Percentiles rank a stretch among this genome's conserved stretches.
Conservation (phyloP, 2,888 invertebrate species). For the Vesta saturnalis region DNA sequence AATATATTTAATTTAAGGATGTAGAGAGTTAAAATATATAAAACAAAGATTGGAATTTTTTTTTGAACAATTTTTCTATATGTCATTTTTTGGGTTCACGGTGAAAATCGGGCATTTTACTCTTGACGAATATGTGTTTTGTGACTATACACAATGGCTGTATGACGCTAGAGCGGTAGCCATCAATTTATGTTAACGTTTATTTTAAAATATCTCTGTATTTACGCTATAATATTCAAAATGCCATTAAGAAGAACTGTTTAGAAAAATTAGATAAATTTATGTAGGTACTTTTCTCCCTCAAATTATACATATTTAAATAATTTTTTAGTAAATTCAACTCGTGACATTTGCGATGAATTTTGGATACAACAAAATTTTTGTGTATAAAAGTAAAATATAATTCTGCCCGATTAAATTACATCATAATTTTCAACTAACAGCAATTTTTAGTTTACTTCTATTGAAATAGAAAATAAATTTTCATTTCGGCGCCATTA, state of each 20-base stretch:
- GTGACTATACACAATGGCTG: slow-evolving; percentile 64
- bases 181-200: slow-evolving; percentile 58
- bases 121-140: slow-evolving; percentile 58
- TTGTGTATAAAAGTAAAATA: no score
- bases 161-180: slow-evolving; percentile 59
- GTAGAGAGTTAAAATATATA: slow-evolving; percentile 52
- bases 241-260: slow-evolving; percentile 65
- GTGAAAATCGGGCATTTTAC: slow-evolving; percentile 64
- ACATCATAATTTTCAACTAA: no score
- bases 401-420: no score
- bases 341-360: not conserved
- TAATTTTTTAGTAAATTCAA: slow-evolving; percentile 50
- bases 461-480: no score
- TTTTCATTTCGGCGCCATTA: not conserved
- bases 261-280: slow-evolving; percentile 61
- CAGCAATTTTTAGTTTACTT: no score
- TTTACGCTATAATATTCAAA: slow-evolving; percentile 60
- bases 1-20: slow-evolving; percentile 56
- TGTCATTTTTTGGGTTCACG: slow-evolving; percentile 58
- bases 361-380: no score
- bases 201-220: slow-evolving; percentile 66
- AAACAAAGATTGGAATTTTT: slow-evolving; percentile 58
- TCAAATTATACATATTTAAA: slow-evolving; percentile 54
- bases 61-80: slow-evolving; percentile 57
- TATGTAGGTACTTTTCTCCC: slow-evolving; percentile 59